Conservation (phyloP, 2,888 invertebrate species). For the Pyrrhia umbra region DNA sequence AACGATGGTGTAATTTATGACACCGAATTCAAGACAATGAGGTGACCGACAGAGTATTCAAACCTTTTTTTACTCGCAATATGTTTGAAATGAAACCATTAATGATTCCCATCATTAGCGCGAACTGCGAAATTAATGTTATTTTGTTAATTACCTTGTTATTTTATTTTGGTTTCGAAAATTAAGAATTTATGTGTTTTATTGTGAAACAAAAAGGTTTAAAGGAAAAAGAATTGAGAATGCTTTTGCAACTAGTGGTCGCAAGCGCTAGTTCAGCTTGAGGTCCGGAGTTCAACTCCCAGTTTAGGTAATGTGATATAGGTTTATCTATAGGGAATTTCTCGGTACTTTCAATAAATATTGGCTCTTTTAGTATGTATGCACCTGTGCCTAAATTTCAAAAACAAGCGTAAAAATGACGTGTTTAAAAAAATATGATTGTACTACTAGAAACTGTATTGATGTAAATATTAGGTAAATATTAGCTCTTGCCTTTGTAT, state of each 20-base stretch:
- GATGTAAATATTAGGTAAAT: constrained; percentile 26
- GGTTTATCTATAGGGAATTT: too few relatives aligned
- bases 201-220: constrained; percentile 25
- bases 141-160: constrained; percentile 59
- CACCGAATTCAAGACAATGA: constrained; percentile 62
- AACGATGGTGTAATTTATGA: constrained; percentile 85
- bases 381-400: too few relatives aligned
- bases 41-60: constrained; percentile 49
- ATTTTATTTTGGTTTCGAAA: constrained; percentile 29
- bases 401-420: too few relatives aligned
- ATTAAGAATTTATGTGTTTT: constrained; percentile 35
- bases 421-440: too few relatives aligned
- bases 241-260: background rate
- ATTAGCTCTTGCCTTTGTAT: background rate
- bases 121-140: constrained; percentile 54
- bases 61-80: constrained; percentile 39
- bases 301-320: too few relatives aligned
- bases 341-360: too few relatives aligned
- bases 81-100: constrained; percentile 44
- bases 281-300: background rate
- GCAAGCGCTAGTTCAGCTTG: background rate
- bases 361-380: too few relatives aligned
- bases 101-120: constrained; percentile 56
- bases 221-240: background rate
- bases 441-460: constrained; percentile 40